phyloP scores from a whole-genome alignment of 2,113 vertebrate species.

The Opisthocomus hoazin region DNA sequence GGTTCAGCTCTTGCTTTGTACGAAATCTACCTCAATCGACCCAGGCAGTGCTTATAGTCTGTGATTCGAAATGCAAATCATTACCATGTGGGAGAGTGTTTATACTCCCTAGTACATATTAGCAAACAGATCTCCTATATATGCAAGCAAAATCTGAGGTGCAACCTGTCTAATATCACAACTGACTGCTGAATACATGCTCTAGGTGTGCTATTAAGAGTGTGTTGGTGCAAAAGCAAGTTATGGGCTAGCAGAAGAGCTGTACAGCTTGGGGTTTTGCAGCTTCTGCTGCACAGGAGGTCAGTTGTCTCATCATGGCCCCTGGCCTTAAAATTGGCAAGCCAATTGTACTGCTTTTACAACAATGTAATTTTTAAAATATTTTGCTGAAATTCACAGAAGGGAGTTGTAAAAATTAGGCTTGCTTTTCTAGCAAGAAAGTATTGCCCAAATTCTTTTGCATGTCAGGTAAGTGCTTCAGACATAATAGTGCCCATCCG shows the following conservation, averaged over 20 bases:
- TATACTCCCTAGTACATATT: neutral
- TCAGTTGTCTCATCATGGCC: neutral
- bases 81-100: neutral
- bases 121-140: neutral
- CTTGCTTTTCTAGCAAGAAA: neutral
- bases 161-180: neutral
- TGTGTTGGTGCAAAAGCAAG: fast-evolving
- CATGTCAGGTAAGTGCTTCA: neutral
- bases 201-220: neutral
- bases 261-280: neutral
- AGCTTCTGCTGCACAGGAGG: neutral
- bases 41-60: conserved; percentile 32
- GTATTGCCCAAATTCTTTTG: neutral
- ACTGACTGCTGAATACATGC: neutral
- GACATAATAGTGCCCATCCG: neutral
- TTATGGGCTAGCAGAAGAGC: neutral
- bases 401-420: neutral
- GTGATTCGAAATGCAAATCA: neutral
- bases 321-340: neutral
- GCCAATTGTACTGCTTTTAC: neutral
- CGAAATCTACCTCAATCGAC: conserved; percentile 37
- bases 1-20: conserved; percentile 61
- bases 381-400: neutral
- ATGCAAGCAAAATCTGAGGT: neutral
- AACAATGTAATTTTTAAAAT: neutral